Evolutionary conservation across 2,888 invertebrate genomes (phyloP), one percentile per base, ranked within the genome.

Genomic region (Frankliniella intonsa): DNA sequence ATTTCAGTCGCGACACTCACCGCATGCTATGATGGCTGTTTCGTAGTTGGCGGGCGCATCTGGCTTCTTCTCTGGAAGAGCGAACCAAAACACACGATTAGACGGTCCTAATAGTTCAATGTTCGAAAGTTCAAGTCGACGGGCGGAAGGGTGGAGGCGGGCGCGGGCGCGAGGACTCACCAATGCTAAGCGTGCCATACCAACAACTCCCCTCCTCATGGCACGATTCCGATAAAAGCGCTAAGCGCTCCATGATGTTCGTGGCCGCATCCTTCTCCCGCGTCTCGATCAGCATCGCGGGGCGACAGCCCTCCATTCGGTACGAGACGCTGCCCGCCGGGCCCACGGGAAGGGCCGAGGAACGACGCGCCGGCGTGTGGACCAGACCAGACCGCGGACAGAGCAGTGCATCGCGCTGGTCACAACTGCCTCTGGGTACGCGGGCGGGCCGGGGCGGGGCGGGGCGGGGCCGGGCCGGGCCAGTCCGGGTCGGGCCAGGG

Each of bases 21-120:
- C 69, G 69, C 69, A 76, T 10, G 69, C 69, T 25, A 76, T 25
- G 69, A 76, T 76, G 9, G 69, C 69, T 25, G 69, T 76, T 25
- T 76, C 69, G 25, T 76, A 76, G 69, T 22, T 76, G 25, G 69
- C 69, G 10, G 69, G 69, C 12, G 69, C 22, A 25, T 76, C 22
- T 22, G 69, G 25, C 25, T 25, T 12, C 12, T 76, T 76, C n/a
- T 76, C 69, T 76, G 25, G n/a, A 76, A 19, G 17, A 55, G 19
- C 55, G 5, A 55, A 55, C 55, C 55, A 55, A 55, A 55, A 12
- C 55, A 17, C 12, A 2, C 14, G 17, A 55, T 55, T 55, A 17
- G 55, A 8, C 55, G 9, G 51, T 51, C 51, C 9, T 51, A n/a
- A n/a, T n/a, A 38, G 38, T 38, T 55, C 5, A 55, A 55, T 55